Evolutionary conservation across 2,797 vertebrate genomes (phyloP), one percentile per base, ranked within the genome.

Genomic region (Chelmon rostratus): DNA sequence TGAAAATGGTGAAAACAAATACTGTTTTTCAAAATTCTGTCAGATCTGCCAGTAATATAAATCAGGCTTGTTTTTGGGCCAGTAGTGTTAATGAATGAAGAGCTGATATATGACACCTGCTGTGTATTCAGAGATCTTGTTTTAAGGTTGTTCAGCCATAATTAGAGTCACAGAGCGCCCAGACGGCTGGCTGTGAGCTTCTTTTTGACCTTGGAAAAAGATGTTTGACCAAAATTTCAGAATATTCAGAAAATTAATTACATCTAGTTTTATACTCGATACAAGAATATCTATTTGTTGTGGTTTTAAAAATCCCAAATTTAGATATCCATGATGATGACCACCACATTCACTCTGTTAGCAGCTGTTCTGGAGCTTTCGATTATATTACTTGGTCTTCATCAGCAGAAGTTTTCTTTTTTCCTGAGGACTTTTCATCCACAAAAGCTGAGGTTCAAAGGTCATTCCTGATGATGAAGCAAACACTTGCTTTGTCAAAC

Each of bases 101-200:
- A 65, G 49, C 28, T 53, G 18, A 68, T 50, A 21, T 64, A 8
- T 61, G 38, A 64, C 47, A 59, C 47, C 61, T 74, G 58, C 2
- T 71, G 1, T 79, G 76, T 84, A 53, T 76, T 78, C 46, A 64
- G 21, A 75, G 1, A 63, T 81, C 13, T 70, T 53, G 37, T 77
- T 57, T 56, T 44, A 61, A 53, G 37, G 59, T 74, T 47, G 65
- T 65, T 83, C n/a, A 63, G 16, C 40, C 56, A 3, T 13, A 46
- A n/a, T 40, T 58, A 25, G 67, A 78, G 42, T 13, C 63, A 13
- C 19, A 63, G 16, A 53, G 21, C 18, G 6, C 4, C 9, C 40
- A 31, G 53, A 46, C 23, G 0, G 2, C 37, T 8, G 1, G 1
- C 31, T 58, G n/a, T 8, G 33, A 16, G 28, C 18, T 49, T 0